phyloP scores from a whole-genome alignment of 2,113 vertebrate genomes.

The Anguilla japonica region DNA sequence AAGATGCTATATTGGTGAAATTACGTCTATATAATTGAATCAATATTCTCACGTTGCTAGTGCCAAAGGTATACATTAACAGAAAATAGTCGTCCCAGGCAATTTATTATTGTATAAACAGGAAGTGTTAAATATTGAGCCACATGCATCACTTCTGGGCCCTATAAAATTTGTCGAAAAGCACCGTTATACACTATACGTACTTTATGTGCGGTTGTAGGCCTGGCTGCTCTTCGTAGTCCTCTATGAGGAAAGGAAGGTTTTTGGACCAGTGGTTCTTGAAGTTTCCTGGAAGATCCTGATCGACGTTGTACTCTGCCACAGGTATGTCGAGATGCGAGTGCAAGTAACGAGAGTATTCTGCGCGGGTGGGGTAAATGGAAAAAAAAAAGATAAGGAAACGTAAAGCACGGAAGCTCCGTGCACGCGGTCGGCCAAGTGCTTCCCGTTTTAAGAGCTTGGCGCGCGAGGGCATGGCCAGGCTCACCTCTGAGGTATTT shows the following conservation, averaged over 20 bases:
- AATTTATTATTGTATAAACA: background rate
- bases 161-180: background rate
- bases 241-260: constrained; percentile 93
- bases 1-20: no score
- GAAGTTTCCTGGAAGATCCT: constrained; percentile 90
- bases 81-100: no score
- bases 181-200: constrained; percentile 33
- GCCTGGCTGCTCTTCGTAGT: constrained; percentile 96
- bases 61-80: background rate
- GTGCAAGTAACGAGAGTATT: constrained; percentile 95
- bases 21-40: no score
- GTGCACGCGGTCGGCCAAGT: background rate
- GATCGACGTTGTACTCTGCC: constrained; percentile 88
- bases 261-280: constrained; percentile 98
- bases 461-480: background rate
- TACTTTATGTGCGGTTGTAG: constrained; percentile 96
- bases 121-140: no score
- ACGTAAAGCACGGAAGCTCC: background rate
- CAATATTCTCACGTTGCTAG: background rate
- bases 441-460: background rate
- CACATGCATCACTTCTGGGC: no score
- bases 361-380: constrained; percentile 58
- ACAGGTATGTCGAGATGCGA: constrained; percentile 91
- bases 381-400: background rate
- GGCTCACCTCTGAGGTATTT: constrained; percentile 93